Evolutionary conservation across 92 coral and sea anemone genomes (phyloP).

Genomic region (Phenganax subtilis): DNA sequence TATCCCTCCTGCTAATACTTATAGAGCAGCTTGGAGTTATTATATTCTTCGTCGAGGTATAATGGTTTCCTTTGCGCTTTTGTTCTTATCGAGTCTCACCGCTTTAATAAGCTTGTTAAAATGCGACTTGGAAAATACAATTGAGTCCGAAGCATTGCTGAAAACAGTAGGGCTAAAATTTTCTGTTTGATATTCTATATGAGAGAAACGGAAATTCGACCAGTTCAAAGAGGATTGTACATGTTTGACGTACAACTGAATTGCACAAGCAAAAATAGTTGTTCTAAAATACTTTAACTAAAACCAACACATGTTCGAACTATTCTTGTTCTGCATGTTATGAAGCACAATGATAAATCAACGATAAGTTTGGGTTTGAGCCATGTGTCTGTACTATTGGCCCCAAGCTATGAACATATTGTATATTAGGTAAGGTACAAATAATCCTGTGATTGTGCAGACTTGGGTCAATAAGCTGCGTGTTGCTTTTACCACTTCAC

Average conservation of each 20-base stretch:
- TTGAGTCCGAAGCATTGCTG: too few species aligned
- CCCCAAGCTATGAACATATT: not conserved
- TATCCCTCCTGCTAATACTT: conserved; percentile 20
- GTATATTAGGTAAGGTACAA: not conserved
- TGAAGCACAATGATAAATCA: not conserved
- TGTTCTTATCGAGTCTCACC: not conserved
- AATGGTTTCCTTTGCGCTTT: not conserved
- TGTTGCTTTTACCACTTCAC: too few species aligned
- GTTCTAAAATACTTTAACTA: too few species aligned
- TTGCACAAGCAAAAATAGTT: too few species aligned
- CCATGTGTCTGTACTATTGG: not conserved
- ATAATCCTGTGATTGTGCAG: too few species aligned
- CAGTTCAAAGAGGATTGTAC: too few species aligned
- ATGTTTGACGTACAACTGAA: too few species aligned
- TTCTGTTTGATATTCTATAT: too few species aligned
- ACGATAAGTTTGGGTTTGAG: too few species aligned
- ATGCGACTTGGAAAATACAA: not conserved
- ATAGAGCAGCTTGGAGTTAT: conserved; percentile 38
- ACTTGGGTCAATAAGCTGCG: too few species aligned
- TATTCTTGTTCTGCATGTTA: not conserved
- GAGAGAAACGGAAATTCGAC: too few species aligned
- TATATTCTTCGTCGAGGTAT: conserved; percentile 5
- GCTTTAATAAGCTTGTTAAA: conserved; percentile 8
- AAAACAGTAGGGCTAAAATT: too few species aligned
- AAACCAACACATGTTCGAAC: not conserved